phyloP scores from a whole-genome alignment of 2,113 vertebrate genomes.

The Morone saxatilis region DNA sequence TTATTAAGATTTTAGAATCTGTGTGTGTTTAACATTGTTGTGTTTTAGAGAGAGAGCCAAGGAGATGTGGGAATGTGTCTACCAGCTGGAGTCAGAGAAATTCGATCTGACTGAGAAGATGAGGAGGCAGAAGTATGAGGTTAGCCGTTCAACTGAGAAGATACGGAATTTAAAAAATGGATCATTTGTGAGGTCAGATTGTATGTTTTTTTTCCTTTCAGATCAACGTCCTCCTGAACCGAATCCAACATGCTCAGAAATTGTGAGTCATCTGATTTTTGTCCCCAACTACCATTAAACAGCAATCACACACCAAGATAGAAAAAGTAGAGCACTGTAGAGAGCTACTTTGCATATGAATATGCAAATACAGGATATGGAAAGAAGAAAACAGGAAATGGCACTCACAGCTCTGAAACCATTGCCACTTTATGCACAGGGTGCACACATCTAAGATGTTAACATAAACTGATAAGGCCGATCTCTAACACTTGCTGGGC shows the following conservation, averaged over 20 bases:
- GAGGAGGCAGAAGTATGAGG: slow-evolving; percentile 92
- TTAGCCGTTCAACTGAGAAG: slow-evolving; percentile 43
- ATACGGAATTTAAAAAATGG: neutral
- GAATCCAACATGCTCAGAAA: slow-evolving; percentile 87
- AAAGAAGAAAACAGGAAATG: neutral
- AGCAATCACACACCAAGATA: neutral
- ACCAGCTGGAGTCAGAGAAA: slow-evolving; percentile 93
- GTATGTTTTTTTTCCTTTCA: slow-evolving; percentile 41
- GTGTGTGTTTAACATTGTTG: neutral
- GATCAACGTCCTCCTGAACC: slow-evolving; percentile 86
- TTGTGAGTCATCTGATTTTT: slow-evolving; percentile 79
- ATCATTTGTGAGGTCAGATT: neutral
- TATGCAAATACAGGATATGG: slow-evolving; percentile 42
- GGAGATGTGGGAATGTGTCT: slow-evolving; percentile 89
- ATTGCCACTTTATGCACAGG: neutral
- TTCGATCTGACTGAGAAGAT: slow-evolving; percentile 91
- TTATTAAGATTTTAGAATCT: neutral
- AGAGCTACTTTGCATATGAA: slow-evolving; percentile 2
- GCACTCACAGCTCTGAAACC: neutral
- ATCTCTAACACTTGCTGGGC: neutral
- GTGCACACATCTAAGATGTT: slow-evolving; percentile 14
- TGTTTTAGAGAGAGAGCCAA: slow-evolving; percentile 86
- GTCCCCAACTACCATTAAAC: neutral
- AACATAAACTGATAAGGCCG: neutral
- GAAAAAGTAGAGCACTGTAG: neutral